These are phyloP conservation scores for Dolichoris vasculosae DNA, from an alignment of 1,140 invertebrate species.

Conservation along the genomic window DNA sequence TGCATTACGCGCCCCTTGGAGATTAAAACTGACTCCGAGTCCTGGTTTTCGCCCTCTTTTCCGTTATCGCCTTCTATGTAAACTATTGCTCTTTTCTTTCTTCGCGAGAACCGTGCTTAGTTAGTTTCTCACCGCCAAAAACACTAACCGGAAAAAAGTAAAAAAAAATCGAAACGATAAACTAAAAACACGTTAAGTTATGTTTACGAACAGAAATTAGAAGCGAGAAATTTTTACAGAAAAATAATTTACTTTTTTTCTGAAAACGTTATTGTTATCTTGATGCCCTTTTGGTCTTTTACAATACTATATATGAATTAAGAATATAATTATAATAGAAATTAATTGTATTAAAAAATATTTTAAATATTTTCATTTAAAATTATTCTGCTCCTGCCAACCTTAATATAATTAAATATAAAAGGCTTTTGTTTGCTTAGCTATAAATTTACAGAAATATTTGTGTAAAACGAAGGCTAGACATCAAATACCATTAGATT, in stretches of 20 bases:
- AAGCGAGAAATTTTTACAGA: neutral
- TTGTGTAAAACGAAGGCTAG: too few relatives aligned
- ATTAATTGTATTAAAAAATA: neutral
- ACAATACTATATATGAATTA: neutral
- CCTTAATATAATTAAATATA: too few relatives aligned
- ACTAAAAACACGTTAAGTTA: neutral
- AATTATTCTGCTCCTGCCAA: neutral
- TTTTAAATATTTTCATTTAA: neutral
- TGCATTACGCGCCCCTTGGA: conserved; percentile 10
- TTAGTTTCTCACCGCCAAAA: neutral
- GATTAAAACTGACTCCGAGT: neutral
- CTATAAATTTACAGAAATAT: too few relatives aligned
- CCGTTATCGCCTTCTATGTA: neutral
- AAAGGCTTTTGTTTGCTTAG: too few relatives aligned
- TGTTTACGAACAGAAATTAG: neutral
- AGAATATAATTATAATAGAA: neutral
- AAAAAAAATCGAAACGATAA: neutral
- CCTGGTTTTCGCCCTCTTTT: neutral
- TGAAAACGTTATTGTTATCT: neutral
- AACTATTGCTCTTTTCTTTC: neutral
- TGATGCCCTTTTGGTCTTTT: neutral
- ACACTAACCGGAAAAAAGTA: neutral
- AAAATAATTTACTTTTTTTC: neutral
- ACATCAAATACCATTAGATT: too few relatives aligned
- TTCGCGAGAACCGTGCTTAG: neutral